Evolutionary conservation across 2,113 vertebrate species (phyloP).

Genomic region (Morone chrysops): DNA sequence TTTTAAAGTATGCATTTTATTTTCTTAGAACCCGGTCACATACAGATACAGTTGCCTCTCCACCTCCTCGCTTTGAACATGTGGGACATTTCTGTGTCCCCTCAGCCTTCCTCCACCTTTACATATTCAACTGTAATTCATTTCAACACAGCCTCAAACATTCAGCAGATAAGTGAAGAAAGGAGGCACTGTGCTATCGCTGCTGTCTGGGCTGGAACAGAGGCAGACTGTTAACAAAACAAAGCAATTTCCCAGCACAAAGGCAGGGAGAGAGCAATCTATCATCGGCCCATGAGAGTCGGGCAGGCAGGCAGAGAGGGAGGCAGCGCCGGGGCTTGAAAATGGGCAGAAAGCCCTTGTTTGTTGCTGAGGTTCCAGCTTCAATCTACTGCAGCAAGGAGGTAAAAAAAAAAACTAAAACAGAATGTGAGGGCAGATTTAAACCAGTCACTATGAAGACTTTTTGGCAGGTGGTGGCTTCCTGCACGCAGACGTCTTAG

Average conservation of each 20-base stretch:
- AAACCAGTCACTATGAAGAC: slow-evolving; percentile 32
- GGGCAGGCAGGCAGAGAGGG: slow-evolving; percentile 24
- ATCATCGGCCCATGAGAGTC: slow-evolving; percentile 72
- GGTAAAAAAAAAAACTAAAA: slow-evolving; percentile 16
- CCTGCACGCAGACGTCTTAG: background rate
- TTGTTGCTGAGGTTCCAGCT: slow-evolving; percentile 59
- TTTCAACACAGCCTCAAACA: slow-evolving; percentile 34
- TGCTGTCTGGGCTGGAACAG: slow-evolving; percentile 64
- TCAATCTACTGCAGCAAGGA: slow-evolving; percentile 52
- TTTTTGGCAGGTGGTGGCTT: slow-evolving; percentile 16
- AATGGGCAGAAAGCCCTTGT: slow-evolving; percentile 55
- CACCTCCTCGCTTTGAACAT: background rate
- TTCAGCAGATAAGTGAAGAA: slow-evolving; percentile 58
- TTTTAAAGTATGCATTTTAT: background rate
- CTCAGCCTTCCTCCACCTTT: background rate
- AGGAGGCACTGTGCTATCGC: slow-evolving; percentile 45
- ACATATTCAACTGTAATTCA: slow-evolving; percentile 41
- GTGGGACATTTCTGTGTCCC: background rate
- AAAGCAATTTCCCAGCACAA: slow-evolving; percentile 80
- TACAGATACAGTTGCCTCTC: background rate
- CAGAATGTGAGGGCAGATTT: slow-evolving; percentile 35
- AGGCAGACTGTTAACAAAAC: slow-evolving; percentile 79
- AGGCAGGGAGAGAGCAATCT: slow-evolving; percentile 76
- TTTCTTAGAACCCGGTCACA: background rate
- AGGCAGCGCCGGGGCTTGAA: background rate